These are phyloP conservation scores for Parauchenoglanis ngamensis DNA, from an alignment of 2,797 vertebrate genomes.

Conservation along the genomic window DNA sequence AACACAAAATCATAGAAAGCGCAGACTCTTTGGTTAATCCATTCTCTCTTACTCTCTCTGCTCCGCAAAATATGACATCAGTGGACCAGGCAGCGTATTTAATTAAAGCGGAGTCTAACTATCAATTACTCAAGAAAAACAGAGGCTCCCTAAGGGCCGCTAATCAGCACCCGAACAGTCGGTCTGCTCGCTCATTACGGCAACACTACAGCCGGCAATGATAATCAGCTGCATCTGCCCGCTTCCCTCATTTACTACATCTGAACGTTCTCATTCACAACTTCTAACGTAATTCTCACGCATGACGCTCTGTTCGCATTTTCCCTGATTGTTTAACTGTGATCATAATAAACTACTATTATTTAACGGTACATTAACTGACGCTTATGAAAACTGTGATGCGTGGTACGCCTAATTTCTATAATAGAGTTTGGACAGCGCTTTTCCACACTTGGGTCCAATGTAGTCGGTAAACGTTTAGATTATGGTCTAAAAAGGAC, in stretches of 20 bases:
- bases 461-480: background rate
- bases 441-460: background rate
- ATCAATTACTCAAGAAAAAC: conserved; percentile 76
- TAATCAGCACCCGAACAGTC: conserved; percentile 75
- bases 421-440: background rate
- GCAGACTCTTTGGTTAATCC: conserved; percentile 35
- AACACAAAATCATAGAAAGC: conserved; percentile 39
- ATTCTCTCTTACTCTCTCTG: conserved; percentile 48
- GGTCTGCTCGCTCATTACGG: conserved; percentile 59
- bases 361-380: background rate
- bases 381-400: background rate
- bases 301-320: conserved; percentile 9
- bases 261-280: conserved; percentile 51
- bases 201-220: conserved; percentile 52
- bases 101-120: conserved; percentile 74
- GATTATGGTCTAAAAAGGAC: background rate
- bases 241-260: conserved; percentile 41
- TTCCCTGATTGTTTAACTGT: conserved; percentile 35
- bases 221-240: conserved; percentile 53
- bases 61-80: conserved; percentile 58
- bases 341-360: conserved; percentile 16
- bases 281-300: conserved; percentile 40
- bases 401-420: background rate
- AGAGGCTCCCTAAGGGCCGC: conserved; percentile 74
- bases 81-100: conserved; percentile 68